phyloP scores from a whole-genome alignment of 92 coral and sea anemone species.

The Phymanthus crucifer region DNA sequence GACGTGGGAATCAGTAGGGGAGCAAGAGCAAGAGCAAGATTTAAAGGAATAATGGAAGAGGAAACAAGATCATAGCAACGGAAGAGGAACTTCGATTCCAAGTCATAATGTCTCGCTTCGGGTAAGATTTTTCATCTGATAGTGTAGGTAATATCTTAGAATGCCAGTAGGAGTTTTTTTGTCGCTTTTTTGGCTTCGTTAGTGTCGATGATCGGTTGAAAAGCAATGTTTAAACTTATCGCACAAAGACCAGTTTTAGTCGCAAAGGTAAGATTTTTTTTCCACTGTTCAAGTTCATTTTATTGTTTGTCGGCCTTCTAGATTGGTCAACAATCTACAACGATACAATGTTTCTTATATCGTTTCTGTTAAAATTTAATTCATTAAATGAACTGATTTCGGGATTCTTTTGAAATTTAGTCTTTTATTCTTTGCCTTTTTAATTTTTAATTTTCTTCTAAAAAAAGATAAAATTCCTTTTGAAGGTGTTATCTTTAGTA shows the following conservation, averaged over 20 bases:
- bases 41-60: not conserved
- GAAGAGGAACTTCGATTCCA: not conserved
- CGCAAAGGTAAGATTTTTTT: not conserved
- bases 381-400: not conserved
- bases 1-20: not conserved
- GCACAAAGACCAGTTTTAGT: too few species aligned
- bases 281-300: not conserved
- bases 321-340: not conserved
- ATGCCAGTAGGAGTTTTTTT: not conserved
- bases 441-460: not conserved
- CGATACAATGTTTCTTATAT: not conserved
- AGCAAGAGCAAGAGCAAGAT: not conserved
- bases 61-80: not conserved
- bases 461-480: conserved; percentile 2
- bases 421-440: not conserved
- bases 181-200: not conserved
- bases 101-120: not conserved
- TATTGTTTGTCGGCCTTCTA: not conserved
- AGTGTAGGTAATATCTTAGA: not conserved
- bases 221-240: not conserved
- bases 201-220: not conserved
- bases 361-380: not conserved
- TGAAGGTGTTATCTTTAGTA: conserved; percentile 1
- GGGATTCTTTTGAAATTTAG: not conserved
- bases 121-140: conserved; percentile 4